Evolutionary conservation across 2,888 invertebrate genomes (phyloP), one percentile per base, ranked within the genome.

Genomic region (Girardia tigrina): DNA sequence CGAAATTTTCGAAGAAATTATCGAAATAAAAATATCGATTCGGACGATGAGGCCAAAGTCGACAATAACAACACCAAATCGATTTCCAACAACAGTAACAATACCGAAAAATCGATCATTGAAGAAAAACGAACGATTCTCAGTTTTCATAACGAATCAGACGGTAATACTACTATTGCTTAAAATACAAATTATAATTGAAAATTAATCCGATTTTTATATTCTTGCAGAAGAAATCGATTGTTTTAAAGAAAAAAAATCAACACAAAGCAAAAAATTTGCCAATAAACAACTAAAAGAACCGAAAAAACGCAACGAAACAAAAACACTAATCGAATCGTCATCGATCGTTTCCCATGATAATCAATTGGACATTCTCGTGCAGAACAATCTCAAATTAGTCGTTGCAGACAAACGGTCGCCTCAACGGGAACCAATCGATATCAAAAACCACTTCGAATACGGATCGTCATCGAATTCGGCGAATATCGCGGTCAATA

Each of bases 21-120:
- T 56, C 56, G 56, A 20, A 56, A 56, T 56, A 56, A 56, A 56
- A 56, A 56, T 56, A 23, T n/a, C 23, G 56, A 56, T 56, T 56
- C 56, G 4, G 56, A 56, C 23, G 56, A 56, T 56, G 56, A 56
- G n/a, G n/a, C n/a, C n/a, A n/a, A n/a, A n/a, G n/a, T n/a, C n/a
- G n/a, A n/a, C n/a, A 56, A 23, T n/a, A 56, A 23, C 23, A 56
- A 56, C n/a, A 20, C 56, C 4, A 56, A 56, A 56, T 56, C 56
- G 4, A n/a, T n/a, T n/a, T n/a, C n/a, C n/a, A n/a, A n/a, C n/a
- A 56, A 56, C 23, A 20, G n/a, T 20, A 8, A n/a, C 4, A 2
- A 20, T 12, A 56, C n/a, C n/a, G 56, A 56, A 8, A 56, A 56
- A 56, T n/a, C n/a, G n/a, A 56, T n/a, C 4, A 12, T 56, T 12